Evolutionary conservation across 1,140 invertebrate genomes (phyloP), one percentile per base, ranked within the genome.

Genomic region (Phortica variegata): DNA sequence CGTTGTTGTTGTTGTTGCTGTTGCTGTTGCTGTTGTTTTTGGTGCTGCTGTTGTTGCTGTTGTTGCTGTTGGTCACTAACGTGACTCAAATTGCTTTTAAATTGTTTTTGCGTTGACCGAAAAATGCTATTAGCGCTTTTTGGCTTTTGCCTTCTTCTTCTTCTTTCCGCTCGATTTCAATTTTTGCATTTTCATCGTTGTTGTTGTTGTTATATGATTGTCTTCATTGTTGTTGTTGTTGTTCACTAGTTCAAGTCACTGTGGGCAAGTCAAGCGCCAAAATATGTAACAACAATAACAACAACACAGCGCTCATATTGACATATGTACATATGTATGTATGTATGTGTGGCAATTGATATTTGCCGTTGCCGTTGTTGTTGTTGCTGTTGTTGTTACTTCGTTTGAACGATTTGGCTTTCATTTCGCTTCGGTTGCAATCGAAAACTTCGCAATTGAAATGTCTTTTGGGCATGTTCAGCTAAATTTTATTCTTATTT

Each of bases 81-180:
- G 32, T 47, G 56, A 60, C 65, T 68, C 54, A 68, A 68, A 69
- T 68, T 69, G 65, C 54, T 69, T 69, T 68, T 69, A 68, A 68
- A 68, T 68, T 63, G 63, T 68, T 68, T 58, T 58, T 54, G 50
- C 55, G 8, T 34, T 34, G 40, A 58, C 45, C 54, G 46, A 47
- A 49, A 47, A 52, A 36, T 47, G 44, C 51, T 47, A 49, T 45
- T 53, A 60, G 57, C 56, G 51, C 47, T 42, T 43, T 18, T 46
- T 52, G 41, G 13, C 12, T 17, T 17, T 38, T 38, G 16, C 36
- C 6, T 5, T 38, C 18, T 38, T 26, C 5, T 26, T 26, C 10
- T 26, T 26, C 10, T 26, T 26, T 26, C 23, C 23, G 5, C 17
- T 19, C 6, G 18, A 38, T n/a, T 4, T 34, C 32, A 15, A 6